Evolutionary conservation across 2,888 invertebrate genomes (phyloP).

Genomic region (Exocentrus adspersus): DNA sequence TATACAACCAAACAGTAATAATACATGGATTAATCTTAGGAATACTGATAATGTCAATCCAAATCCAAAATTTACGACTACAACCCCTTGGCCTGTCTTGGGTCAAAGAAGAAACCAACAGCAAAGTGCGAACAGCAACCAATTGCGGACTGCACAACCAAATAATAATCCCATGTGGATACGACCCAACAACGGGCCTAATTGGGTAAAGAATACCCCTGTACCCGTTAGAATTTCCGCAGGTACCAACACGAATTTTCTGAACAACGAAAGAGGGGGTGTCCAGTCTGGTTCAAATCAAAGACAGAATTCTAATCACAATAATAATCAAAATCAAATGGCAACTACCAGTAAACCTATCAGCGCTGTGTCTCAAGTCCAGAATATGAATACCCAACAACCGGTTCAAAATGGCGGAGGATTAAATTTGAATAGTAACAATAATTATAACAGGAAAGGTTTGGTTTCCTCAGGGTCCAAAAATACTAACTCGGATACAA

Average conservation of each 20-base stretch:
- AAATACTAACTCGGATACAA: background rate
- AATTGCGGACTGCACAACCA: slow-evolving; percentile 16
- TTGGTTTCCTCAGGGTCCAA: slow-evolving; percentile 9
- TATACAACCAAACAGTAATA: slow-evolving; percentile 9
- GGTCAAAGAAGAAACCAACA: slow-evolving; percentile 38
- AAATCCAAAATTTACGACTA: slow-evolving; percentile 16
- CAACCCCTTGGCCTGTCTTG: slow-evolving; percentile 53
- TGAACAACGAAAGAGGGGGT: slow-evolving; percentile 33
- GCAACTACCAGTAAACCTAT: background rate
- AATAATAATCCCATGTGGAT: slow-evolving; percentile 30
- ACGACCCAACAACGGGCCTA: slow-evolving; percentile 34
- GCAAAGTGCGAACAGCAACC: slow-evolving; percentile 26
- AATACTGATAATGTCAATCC: slow-evolving; percentile 7
- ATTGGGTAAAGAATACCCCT: slow-evolving; percentile 36
- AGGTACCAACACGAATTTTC: slow-evolving; percentile 28
- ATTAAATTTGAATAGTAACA: background rate
- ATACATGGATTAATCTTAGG: slow-evolving; percentile 13
- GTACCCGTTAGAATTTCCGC: slow-evolving; percentile 1
- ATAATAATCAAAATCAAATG: slow-evolving; percentile 4
- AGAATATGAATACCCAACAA: background rate
- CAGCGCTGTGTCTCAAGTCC: background rate
- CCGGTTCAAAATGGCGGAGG: slow-evolving; percentile 1
- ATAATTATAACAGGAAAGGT: slow-evolving; percentile 13
- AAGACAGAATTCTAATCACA: background rate
- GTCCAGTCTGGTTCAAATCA: slow-evolving; percentile 5